phyloP scores from a whole-genome alignment of 30 jellyfish, hydroid and myxozoan genomes.

The Pseudorhiza aurosa region DNA sequence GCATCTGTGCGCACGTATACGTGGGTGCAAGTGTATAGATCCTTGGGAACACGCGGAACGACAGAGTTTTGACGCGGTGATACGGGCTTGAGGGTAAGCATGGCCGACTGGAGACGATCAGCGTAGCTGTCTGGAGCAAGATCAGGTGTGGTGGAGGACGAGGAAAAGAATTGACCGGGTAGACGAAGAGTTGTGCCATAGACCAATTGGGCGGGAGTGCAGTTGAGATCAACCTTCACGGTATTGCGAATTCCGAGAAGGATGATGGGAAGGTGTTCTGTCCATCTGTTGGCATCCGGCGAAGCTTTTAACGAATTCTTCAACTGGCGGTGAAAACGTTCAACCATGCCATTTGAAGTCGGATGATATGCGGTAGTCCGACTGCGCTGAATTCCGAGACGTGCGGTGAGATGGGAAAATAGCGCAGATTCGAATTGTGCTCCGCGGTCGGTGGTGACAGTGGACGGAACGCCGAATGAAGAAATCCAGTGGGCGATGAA shows the following conservation, averaged over 20 bases:
- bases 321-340: constrained; percentile 52
- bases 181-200: constrained; percentile 32
- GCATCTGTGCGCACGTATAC: constrained; percentile 55
- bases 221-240: constrained; percentile 16
- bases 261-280: constrained; percentile 26
- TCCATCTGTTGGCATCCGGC: too few relatives aligned
- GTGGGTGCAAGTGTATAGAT: constrained; percentile 23
- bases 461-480: constrained; percentile 48
- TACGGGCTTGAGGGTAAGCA: constrained; percentile 23
- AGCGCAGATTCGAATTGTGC: constrained; percentile 47
- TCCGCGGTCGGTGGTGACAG: too few relatives aligned
- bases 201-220: constrained; percentile 35
- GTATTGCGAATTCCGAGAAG: constrained; percentile 50
- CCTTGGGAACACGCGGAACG: not conserved
- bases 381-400: constrained; percentile 17
- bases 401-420: not conserved
- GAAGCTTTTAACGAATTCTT: constrained; percentile 18
- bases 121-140: constrained; percentile 24
- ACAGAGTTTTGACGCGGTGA: constrained; percentile 13
- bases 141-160: not conserved
- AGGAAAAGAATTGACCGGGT: constrained; percentile 24
- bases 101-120: constrained; percentile 29
- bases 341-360: constrained; percentile 61
- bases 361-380: too few relatives aligned
- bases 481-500: constrained; percentile 43